Evolutionary conservation across 2,113 vertebrate genomes (phyloP), one percentile per base, ranked within the genome.

Genomic region (Anas platyrhynchos): DNA sequence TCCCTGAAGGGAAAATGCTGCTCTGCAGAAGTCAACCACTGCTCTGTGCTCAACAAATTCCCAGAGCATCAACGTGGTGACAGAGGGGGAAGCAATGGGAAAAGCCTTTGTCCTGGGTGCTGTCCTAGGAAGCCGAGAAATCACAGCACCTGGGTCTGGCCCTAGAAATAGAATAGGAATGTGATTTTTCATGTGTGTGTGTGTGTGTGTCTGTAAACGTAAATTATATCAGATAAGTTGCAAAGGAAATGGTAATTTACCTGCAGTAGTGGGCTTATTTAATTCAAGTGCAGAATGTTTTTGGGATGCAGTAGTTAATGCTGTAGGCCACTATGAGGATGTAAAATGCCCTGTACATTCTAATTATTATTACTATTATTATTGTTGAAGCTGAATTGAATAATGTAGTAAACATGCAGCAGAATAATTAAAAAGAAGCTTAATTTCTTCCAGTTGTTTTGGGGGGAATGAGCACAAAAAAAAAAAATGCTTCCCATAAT

Each of bases 241-340:
- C 63, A 84, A 96, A 95, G 65, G 52, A 95, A 94, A 85, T 72
- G 54, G 50, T 56, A 81, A 50, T 62, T 95, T 95, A 89, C 78
- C 63, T 83, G 48, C 31, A 76, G 43, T 67, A 72, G 16, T 34
- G 4, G 31, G 38, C 63, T 31, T 67, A 22, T 86, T 94, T 94
- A 92, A 91, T 88, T 96, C 81, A 79, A 95, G 74, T 84, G 36
- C 74, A 73, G 46, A 34, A 77, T 61, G 7, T 69, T 94, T 84
- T 82, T 65, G 50, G 22, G 32, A 66, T 73, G 50, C 44, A 32
- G 54, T 66, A 91, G 21, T 86, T 92, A 48, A 38, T 50, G 48
- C 34, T 84, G 44, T 62, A 84, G 58, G 66, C 27, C 62, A 38
- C 69, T 82, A 31, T 29, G 36, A 91, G 84, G 54, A 58, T 25